Conservation (phyloP, 2,888 invertebrate genomes). For the Molorchus minor region DNA sequence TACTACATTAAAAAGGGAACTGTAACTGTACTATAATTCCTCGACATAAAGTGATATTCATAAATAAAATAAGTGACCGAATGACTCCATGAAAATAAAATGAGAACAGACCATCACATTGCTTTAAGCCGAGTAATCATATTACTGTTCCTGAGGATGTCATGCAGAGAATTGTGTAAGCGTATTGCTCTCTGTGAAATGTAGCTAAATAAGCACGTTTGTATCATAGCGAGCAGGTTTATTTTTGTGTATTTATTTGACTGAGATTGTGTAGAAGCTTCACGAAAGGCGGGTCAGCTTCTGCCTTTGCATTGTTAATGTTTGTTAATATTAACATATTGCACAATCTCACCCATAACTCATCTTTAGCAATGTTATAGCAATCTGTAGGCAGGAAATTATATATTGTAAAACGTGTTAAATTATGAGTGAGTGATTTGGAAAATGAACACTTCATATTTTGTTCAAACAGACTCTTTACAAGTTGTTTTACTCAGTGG, state of each 20-base stretch:
- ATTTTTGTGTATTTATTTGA: slow-evolving; percentile 10
- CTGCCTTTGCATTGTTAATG: slow-evolving; percentile 27
- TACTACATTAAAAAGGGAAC: no score
- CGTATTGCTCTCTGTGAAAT: slow-evolving; percentile 17
- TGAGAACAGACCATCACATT: no score
- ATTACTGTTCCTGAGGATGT: no score
- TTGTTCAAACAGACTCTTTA: slow-evolving; percentile 23
- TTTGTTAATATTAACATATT: slow-evolving; percentile 12
- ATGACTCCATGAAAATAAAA: no score
- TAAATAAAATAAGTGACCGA: no score
- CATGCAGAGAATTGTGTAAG: neutral
- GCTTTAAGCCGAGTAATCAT: no score
- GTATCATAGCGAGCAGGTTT: slow-evolving; percentile 2
- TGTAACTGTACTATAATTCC: no score
- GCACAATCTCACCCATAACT: slow-evolving; percentile 42
- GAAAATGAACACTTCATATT: slow-evolving; percentile 24
- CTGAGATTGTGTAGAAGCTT: slow-evolving; percentile 31
- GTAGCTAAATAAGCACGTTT: slow-evolving; percentile 16
- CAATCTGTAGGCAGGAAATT: slow-evolving; percentile 39
- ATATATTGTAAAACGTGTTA: slow-evolving; percentile 32
- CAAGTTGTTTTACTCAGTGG: slow-evolving; percentile 23
- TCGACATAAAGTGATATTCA: no score
- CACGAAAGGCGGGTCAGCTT: slow-evolving; percentile 8
- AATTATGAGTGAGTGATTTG: slow-evolving; percentile 29
- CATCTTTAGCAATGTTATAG: slow-evolving; percentile 48